phyloP scores from a whole-genome alignment of 2,113 vertebrate genomes.

The Eulemur rufifrons region DNA sequence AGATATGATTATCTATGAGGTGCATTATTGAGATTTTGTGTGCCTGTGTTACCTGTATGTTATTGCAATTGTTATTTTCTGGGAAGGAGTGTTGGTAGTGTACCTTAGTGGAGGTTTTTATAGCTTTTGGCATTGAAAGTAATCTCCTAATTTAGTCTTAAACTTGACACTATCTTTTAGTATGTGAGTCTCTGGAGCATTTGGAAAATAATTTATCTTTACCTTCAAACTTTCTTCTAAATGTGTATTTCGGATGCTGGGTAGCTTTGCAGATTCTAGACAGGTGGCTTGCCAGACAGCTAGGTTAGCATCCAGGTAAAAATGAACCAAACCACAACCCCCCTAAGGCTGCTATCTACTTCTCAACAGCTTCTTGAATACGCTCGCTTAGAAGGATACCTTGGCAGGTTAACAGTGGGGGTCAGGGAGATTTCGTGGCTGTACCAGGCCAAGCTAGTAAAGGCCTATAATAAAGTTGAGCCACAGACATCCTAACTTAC shows the following conservation, averaged over 20 bases:
- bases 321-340: not conserved
- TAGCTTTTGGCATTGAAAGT: not conserved
- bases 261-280: not conserved
- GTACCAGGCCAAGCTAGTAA: not conserved
- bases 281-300: not conserved
- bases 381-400: rapidly evolving
- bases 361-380: not conserved
- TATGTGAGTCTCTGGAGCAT: not conserved
- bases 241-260: not conserved
- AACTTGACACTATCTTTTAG: not conserved
- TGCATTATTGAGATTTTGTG: not conserved
- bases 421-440: not conserved
- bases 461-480: not conserved
- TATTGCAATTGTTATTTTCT: not conserved
- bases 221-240: not conserved
- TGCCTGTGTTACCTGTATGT: not conserved
- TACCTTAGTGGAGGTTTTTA: not conserved
- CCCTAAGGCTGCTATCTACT: not conserved
- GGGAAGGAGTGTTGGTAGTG: not conserved
- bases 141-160: not conserved
- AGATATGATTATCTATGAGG: not conserved
- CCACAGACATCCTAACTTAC: not conserved
- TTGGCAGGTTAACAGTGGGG: not conserved
- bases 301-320: not conserved
- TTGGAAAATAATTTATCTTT: not conserved